Evolutionary conservation across 2,888 invertebrate genomes (phyloP).

Genomic region (Lampropteryx suffumata): DNA sequence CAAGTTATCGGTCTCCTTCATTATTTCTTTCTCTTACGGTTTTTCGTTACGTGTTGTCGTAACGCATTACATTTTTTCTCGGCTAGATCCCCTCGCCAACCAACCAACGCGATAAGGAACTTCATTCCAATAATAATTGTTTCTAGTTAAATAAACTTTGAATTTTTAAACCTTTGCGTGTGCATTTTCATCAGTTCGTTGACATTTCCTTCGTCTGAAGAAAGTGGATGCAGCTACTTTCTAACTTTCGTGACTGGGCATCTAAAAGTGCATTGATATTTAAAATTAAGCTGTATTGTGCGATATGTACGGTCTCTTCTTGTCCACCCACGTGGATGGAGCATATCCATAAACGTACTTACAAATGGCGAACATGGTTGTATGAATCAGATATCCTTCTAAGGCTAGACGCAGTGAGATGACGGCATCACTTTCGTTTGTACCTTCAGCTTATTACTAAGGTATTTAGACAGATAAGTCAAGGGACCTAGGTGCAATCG

Average conservation of each 20-base stretch:
- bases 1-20: too few relatives aligned
- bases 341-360: constrained; percentile 40
- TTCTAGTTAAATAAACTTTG: too few relatives aligned
- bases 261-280: constrained; percentile 34
- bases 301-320: constrained; percentile 34
- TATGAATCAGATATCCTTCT: constrained; percentile 48
- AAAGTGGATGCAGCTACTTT: constrained; percentile 35
- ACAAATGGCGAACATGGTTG: constrained; percentile 23
- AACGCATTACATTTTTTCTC: too few relatives aligned
- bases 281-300: constrained; percentile 28
- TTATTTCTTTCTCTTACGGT: too few relatives aligned
- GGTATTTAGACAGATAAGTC: too few relatives aligned
- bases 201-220: constrained; percentile 8
- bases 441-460: constrained; percentile 27
- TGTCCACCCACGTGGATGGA: constrained; percentile 34
- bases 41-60: too few relatives aligned
- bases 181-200: too few relatives aligned
- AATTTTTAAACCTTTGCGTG: too few relatives aligned
- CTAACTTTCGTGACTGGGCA: constrained; percentile 39
- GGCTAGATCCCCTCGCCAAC: too few relatives aligned
- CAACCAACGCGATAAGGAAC: too few relatives aligned
- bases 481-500: too few relatives aligned
- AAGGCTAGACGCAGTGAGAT: constrained; percentile 28
- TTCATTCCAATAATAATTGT: too few relatives aligned
- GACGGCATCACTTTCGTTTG: constrained; percentile 49